Evolutionary conservation across 2,888 invertebrate genomes (phyloP).

Genomic region (Sussaba pulchella): DNA sequence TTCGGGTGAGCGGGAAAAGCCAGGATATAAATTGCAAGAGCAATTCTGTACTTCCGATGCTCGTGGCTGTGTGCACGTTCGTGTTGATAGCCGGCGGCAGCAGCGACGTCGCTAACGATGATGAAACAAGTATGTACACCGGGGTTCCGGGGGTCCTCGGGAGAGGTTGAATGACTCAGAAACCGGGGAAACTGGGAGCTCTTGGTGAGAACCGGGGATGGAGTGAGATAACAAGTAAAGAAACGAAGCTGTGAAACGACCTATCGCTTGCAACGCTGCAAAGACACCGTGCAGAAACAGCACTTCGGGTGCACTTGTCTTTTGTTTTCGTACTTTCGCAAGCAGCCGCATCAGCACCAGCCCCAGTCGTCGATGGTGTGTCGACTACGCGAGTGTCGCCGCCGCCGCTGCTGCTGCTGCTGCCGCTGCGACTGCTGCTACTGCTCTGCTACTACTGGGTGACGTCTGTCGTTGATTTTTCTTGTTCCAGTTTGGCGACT

Average conservation of each 20-base stretch:
- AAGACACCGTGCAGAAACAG: constrained; percentile 34
- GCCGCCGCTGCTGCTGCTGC: not conserved
- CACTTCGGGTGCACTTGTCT: constrained; percentile 54
- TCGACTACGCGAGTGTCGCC: constrained; percentile 33
- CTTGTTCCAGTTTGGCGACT: constrained; percentile 56
- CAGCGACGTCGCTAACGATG: constrained; percentile 74
- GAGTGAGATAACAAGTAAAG: constrained; percentile 44
- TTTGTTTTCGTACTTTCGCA: constrained; percentile 59
- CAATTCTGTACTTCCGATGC: constrained; percentile 60
- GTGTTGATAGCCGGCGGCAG: constrained; percentile 26
- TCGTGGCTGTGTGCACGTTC: constrained; percentile 5
- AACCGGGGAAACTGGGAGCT: constrained; percentile 50
- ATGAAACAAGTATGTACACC: constrained; percentile 73
- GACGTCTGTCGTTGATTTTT: constrained; percentile 57
- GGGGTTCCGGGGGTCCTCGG: constrained; percentile 48
- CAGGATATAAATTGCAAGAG: constrained; percentile 67
- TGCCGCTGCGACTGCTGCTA: constrained; percentile 9
- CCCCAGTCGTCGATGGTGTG: constrained; percentile 55
- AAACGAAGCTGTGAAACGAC: constrained; percentile 30
- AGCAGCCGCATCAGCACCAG: constrained; percentile 36
- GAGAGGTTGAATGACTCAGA: constrained; percentile 70
- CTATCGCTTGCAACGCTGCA: constrained; percentile 34
- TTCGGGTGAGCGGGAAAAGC: constrained; percentile 57
- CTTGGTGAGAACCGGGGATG: not conserved
- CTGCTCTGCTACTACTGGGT: not conserved